Percentiles rank a stretch among this genome's conserved stretches.
Evolutionary conservation across 2,888 invertebrate species (phyloP).

Genomic region (Priocnemis perturbator): DNA sequence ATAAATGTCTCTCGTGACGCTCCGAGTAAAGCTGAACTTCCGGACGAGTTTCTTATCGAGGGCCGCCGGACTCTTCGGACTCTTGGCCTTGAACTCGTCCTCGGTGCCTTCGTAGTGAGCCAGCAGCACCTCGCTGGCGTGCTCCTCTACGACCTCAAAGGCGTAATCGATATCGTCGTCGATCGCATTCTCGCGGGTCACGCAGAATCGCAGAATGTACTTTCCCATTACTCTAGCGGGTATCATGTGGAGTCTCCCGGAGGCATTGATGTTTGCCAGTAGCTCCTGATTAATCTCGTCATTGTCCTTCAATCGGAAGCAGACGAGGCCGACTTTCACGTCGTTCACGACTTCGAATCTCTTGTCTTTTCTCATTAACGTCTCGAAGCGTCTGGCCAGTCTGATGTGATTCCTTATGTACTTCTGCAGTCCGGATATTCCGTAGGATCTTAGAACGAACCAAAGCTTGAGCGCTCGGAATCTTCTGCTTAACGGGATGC

Average conservation of each 20-base stretch:
- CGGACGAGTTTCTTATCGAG: slow-evolving; percentile 77
- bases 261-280: slow-evolving; percentile 87
- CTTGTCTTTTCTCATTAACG: slow-evolving; percentile 81
- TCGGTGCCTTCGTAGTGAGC: slow-evolving; percentile 69
- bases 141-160: slow-evolving; percentile 79
- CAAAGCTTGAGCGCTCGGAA: slow-evolving; percentile 92
- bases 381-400: slow-evolving; percentile 86
- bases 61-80: slow-evolving; percentile 74
- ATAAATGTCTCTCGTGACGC: slow-evolving; percentile 78
- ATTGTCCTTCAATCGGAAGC: slow-evolving; percentile 84
- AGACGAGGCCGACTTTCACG: slow-evolving; percentile 85
- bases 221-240: slow-evolving; percentile 86
- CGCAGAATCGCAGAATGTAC: slow-evolving; percentile 88
- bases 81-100: slow-evolving; percentile 72
- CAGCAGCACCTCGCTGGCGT: slow-evolving; percentile 79
- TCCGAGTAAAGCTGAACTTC: slow-evolving; percentile 78
- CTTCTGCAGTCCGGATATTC: slow-evolving; percentile 86
- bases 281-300: slow-evolving; percentile 87
- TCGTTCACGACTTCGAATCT: slow-evolving; percentile 88
- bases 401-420: slow-evolving; percentile 90
- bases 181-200: slow-evolving; percentile 86
- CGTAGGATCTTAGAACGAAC: slow-evolving; percentile 90
- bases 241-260: slow-evolving; percentile 91
- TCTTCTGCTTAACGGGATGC: slow-evolving; percentile 88
- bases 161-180: slow-evolving; percentile 85